Percentiles rank a stretch among this genome's conserved stretches.
phyloP scores from a whole-genome alignment of 1,140 invertebrate species.

The Euura lappo region DNA sequence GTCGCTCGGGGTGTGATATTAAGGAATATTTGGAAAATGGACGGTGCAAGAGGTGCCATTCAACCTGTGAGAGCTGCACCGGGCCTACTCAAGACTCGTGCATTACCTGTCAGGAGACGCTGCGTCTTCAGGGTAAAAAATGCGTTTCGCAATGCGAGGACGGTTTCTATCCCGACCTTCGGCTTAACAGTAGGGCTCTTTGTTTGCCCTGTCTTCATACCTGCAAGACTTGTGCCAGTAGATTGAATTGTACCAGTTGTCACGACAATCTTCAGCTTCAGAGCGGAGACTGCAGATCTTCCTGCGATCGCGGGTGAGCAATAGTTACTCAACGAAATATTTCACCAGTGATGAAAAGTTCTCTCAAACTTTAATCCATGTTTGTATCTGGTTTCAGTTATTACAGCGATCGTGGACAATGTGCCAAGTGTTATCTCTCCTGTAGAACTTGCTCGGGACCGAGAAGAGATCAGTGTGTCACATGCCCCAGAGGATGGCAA shows the following conservation, averaged over 20 bases:
- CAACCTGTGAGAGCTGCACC: slow-evolving; percentile 74
- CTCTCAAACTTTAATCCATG: background rate
- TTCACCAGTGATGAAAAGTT: too few relatives aligned
- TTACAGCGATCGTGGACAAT: slow-evolving; percentile 82
- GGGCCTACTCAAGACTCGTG: slow-evolving; percentile 72
- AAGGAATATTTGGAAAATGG: slow-evolving; percentile 73
- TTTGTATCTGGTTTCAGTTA: slow-evolving; percentile 63
- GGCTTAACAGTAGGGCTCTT: slow-evolving; percentile 64
- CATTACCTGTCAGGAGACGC: slow-evolving; percentile 69
- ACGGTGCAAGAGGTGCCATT: slow-evolving; percentile 73
- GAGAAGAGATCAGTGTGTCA: slow-evolving; percentile 81
- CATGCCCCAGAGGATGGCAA: slow-evolving; percentile 78
- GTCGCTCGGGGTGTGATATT: slow-evolving; percentile 69
- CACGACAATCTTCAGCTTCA: slow-evolving; percentile 74
- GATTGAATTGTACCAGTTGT: slow-evolving; percentile 80
- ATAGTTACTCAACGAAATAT: too few relatives aligned
- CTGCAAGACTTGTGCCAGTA: slow-evolving; percentile 76
- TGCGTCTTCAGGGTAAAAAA: slow-evolving; percentile 69
- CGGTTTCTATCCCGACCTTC: slow-evolving; percentile 67
- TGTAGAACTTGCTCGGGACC: slow-evolving; percentile 84
- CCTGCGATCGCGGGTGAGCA: slow-evolving; percentile 70
- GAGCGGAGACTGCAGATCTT: slow-evolving; percentile 77
- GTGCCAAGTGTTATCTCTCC: slow-evolving; percentile 80
- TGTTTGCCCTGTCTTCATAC: slow-evolving; percentile 81
- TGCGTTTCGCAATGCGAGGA: slow-evolving; percentile 77